These are phyloP conservation scores for Lates calcarifer DNA, from an alignment of 2,113 vertebrate species.

Conservation along the genomic window DNA sequence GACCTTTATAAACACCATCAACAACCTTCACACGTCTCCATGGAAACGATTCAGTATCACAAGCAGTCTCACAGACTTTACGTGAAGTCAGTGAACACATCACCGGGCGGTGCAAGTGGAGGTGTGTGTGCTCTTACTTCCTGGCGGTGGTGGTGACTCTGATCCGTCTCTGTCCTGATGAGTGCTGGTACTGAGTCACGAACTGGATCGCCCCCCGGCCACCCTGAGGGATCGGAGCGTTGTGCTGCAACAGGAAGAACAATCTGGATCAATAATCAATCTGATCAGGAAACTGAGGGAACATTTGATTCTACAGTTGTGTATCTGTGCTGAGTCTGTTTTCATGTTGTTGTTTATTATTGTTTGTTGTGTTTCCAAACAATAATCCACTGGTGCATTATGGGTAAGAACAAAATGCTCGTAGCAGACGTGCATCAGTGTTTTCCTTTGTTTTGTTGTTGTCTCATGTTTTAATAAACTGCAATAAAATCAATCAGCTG, in stretches of 20 bases:
- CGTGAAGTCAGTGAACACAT: neutral
- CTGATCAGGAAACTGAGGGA: too few relatives aligned
- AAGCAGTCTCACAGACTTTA: neutral
- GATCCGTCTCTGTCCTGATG: constrained; percentile 88
- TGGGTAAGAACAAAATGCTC: too few relatives aligned
- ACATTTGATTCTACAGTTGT: too few relatives aligned
- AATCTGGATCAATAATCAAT: neutral
- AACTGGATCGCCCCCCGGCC: constrained; percentile 95
- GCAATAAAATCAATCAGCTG: too few relatives aligned
- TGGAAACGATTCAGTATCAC: neutral
- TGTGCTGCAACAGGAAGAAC: constrained; percentile 86
- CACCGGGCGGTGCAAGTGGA: neutral
- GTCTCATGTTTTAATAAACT: too few relatives aligned
- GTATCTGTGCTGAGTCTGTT: too few relatives aligned
- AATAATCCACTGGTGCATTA: too few relatives aligned
- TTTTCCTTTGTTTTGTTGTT: too few relatives aligned
- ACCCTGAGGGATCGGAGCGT: constrained; percentile 93
- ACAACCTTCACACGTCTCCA: neutral
- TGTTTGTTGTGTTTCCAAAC: too few relatives aligned
- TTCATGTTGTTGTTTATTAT: too few relatives aligned
- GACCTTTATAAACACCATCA: too few relatives aligned
- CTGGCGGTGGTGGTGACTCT: constrained; percentile 94
- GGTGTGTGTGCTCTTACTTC: constrained; percentile 85
- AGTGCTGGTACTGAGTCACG: constrained; percentile 95
- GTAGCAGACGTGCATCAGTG: too few relatives aligned